Base-by-base conservation (phyloP, 1,140 invertebrate species). In the Drosophila arizonae region DNA sequence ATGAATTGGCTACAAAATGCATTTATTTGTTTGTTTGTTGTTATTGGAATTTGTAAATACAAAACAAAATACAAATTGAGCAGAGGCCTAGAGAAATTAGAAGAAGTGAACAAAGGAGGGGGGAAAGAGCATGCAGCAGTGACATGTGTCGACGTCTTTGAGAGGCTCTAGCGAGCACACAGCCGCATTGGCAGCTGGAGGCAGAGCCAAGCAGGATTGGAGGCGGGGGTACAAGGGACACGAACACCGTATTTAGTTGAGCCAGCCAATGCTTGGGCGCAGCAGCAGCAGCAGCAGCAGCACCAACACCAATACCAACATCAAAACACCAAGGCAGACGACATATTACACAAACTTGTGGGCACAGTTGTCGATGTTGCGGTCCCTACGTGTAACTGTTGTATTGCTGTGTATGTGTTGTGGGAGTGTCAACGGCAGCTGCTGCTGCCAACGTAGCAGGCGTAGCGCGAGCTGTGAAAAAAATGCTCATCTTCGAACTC, bases 291-390 rank as follows among this genome's bases (percentile, higher is more conserved):
- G 2, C 28, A 30, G 28, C 28, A 30, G 28, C 28, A 30, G 6
- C 28, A 30, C 0, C 28, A 28, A 2, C 26, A 28, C 26, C 17
- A 17, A 17, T 17, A 24, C 21, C 21, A 24, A 45, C 56, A 76
- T 56, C 55, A 58, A 76, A 58, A 76, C 17, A 67, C 61, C 17
- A 56, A 62, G 56, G 48, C 69, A 63, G 45, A 62, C 58, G 45
- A 62, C 58, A 56, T 72, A 76, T 72, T 67, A 74, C 70, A 74
- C 69, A 77, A 77, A 68, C 55, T 76, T 72, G 72, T 79, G 79
- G 66, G 79, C 79, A 72, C 71, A 76, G 67, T 79, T 82, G 74
- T 77, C 77, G 79, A 74, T 82, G 79, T 74, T 78, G 79, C 68
- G 78, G 56, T 68, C 58, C 41, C 41, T 46, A 28, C n/a, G 41